Percentiles rank a stretch among this genome's conserved stretches.
Conservation (phyloP, 2,113 vertebrate species). For the Danionella cerebrum region DNA sequence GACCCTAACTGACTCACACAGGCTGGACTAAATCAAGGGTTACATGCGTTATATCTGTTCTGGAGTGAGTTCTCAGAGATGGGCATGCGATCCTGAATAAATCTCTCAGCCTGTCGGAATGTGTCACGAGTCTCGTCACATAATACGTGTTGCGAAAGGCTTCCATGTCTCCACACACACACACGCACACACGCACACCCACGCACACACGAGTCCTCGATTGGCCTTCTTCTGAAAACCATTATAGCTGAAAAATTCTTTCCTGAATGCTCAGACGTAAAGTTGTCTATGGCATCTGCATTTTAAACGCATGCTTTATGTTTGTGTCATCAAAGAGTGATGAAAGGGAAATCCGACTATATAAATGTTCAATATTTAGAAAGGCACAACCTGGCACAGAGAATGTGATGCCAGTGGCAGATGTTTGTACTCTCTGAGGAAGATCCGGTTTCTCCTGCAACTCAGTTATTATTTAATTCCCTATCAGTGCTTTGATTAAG, state of each 20-base stretch:
- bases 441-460: not conserved
- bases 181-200: not conserved
- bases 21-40: slow-evolving; percentile 43
- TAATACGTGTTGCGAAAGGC: slow-evolving; percentile 55
- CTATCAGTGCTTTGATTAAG: slow-evolving; percentile 23
- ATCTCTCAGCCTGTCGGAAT: slow-evolving; percentile 60
- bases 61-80: slow-evolving; percentile 55
- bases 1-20: slow-evolving; percentile 11
- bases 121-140: slow-evolving; percentile 59
- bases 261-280: too few species aligned
- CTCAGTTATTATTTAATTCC: not conserved
- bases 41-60: slow-evolving; percentile 42
- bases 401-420: not conserved
- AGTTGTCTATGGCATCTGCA: too few species aligned
- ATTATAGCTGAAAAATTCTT: too few species aligned
- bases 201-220: too few species aligned
- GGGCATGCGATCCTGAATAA: slow-evolving; percentile 65
- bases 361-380: too few species aligned
- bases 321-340: too few species aligned
- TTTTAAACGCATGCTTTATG: too few species aligned
- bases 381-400: too few species aligned
- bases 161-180: slow-evolving; percentile 39
- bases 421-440: not conserved
- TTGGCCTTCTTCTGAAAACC: too few species aligned
- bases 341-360: too few species aligned